These are phyloP conservation scores for Isichthys henryi DNA, from an alignment of 2,113 vertebrate species.

Conservation along the genomic window DNA sequence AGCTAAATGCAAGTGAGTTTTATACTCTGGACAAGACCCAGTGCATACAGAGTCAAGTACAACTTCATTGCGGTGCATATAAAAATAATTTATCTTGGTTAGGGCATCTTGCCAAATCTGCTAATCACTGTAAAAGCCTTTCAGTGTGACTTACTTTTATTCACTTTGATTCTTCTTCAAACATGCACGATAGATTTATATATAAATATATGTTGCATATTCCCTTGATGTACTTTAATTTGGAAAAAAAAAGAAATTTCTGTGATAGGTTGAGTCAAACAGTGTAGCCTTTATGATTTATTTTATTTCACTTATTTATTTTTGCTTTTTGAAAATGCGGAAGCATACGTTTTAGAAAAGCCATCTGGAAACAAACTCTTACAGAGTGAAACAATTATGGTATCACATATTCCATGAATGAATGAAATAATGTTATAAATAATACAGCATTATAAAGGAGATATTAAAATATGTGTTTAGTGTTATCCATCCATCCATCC, in stretches of 20 bases:
- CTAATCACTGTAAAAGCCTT: constrained; percentile 42
- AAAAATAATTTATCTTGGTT: constrained; percentile 48
- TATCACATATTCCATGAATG: neutral
- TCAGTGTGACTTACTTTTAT: constrained; percentile 29
- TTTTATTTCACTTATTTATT: constrained; percentile 45
- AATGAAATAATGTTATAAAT: neutral
- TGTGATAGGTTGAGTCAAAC: constrained; percentile 32
- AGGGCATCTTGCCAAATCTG: constrained; percentile 40
- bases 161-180: constrained; percentile 29
- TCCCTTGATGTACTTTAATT: constrained; percentile 34
- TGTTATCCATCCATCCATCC: too few species aligned
- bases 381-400: neutral
- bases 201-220: constrained; percentile 20
- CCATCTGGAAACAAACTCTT: constrained; percentile 53
- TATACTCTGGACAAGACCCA: constrained; percentile 34
- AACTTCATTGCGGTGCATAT: constrained; percentile 37
- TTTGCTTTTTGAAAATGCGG: constrained; percentile 29
- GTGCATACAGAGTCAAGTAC: constrained; percentile 28
- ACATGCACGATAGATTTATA: constrained; percentile 40
- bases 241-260: constrained; percentile 18
- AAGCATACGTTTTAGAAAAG: constrained; percentile 46
- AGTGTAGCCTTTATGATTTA: constrained; percentile 42
- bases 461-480: neutral
- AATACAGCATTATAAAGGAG: neutral
- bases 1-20: constrained; percentile 43